phyloP scores from a whole-genome alignment of 2,797 vertebrate genomes.

The Oreonectes daqikongensis region DNA sequence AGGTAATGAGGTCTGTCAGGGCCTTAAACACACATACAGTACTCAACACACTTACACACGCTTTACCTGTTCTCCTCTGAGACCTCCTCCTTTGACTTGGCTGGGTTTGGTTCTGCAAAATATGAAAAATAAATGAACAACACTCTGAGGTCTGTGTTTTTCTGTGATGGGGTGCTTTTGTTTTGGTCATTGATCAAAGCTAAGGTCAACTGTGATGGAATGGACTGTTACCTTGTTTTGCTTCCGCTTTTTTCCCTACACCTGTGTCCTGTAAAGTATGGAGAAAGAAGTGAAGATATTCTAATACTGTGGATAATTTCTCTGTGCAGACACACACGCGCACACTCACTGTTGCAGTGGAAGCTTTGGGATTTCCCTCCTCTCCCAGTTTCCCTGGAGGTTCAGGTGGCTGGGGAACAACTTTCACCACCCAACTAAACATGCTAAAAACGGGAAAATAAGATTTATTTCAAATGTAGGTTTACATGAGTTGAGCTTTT shows the following conservation, averaged over 20 bases:
- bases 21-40: background rate
- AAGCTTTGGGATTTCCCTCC: slow-evolving; percentile 50
- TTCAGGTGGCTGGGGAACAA: slow-evolving; percentile 66
- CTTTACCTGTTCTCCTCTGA: slow-evolving; percentile 55
- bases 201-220: background rate
- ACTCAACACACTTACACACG: background rate
- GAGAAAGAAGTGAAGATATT: background rate
- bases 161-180: background rate
- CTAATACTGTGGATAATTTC: slow-evolving; percentile 13
- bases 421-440: slow-evolving; percentile 69
- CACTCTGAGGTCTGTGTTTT: slow-evolving; percentile 6
- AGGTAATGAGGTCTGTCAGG: slow-evolving; percentile 16
- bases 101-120: slow-evolving; percentile 44
- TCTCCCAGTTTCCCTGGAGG: slow-evolving; percentile 54
- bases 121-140: slow-evolving; percentile 30
- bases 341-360: slow-evolving; percentile 45
- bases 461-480: too few relatives aligned
- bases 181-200: background rate
- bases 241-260: slow-evolving; percentile 49
- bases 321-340: slow-evolving; percentile 10
- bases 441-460: slow-evolving; percentile 53
- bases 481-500: too few relatives aligned
- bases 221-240: slow-evolving; percentile 53
- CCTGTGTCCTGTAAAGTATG: slow-evolving; percentile 51
- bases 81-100: slow-evolving; percentile 51